Evolutionary conservation across 2,113 vertebrate genomes (phyloP), one percentile per base, ranked within the genome.

Genomic region (Tetrao urogallus): DNA sequence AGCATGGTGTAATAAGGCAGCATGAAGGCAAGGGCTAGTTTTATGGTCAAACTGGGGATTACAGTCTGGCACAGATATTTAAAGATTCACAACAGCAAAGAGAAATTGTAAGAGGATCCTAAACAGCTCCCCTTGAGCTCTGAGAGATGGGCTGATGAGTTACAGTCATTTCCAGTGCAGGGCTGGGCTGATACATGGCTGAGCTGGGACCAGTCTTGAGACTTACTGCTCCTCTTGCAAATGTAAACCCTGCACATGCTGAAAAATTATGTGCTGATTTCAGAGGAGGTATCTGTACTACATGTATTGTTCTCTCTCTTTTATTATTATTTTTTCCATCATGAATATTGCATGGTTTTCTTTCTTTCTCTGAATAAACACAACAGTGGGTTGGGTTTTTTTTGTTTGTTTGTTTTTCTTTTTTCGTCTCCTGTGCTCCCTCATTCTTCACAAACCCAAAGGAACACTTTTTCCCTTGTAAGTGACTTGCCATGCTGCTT

Each of bases 31-130:
- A 76, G 77, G 60, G 69, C n/a, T 15, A 8, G 64, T 61, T 94
- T 86, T 88, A 86, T 52, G 80, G 79, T 64, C 85, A 74, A 77
- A 47, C 56, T 66, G 67, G 69, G 85, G 67, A 91, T 80, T 90
- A 45, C 61, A 71, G 50, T 4, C 64, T 82, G 45, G 32, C 32
- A 57, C 0, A 30, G 86, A 42, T 34, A 47, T 3, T 82, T 64
- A 73, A 61, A 76, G 67, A 60, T 34, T 47, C 86, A 48, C 56
- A 58, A 2, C 1, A 80, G 69, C 75, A 70, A 87, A 77, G 57
- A 74, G 72, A 64, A 93, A 82, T 64, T 11, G 3, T 10, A 22
- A 70, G 69, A 88, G 79, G 52, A 86, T 42, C 25, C 56, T 50
- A 30, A 80, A 42, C 34, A 86, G 34, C 57, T 78, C 77, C 48